phyloP scores from a whole-genome alignment of 2,113 vertebrate genomes.

The Bufo bufo region DNA sequence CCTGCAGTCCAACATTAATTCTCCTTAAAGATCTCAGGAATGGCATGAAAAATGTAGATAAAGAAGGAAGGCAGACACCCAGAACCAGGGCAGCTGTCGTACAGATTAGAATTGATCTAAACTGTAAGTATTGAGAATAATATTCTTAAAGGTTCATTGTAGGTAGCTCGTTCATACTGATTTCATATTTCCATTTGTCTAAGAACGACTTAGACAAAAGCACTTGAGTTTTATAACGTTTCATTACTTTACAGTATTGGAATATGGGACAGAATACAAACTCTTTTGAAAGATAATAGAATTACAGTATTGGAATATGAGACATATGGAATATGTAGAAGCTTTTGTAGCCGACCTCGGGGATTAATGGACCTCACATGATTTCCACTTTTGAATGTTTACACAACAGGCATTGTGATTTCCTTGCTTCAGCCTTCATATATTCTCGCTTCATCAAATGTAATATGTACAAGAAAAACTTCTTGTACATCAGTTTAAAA shows the following conservation, averaged over 20 bases:
- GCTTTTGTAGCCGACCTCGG: no score
- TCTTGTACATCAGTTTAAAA: no score
- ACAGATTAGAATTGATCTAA: constrained; percentile 34
- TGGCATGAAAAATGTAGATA: constrained; percentile 27
- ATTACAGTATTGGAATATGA: no score
- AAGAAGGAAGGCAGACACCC: neutral
- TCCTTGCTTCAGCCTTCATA: no score
- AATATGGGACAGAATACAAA: neutral
- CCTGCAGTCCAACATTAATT: constrained; percentile 16
- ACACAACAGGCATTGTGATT: no score
- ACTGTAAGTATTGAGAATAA: neutral
- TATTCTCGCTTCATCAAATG: no score
- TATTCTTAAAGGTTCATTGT: neutral
- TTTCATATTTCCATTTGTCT: neutral
- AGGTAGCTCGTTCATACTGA: neutral
- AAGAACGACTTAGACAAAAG: neutral
- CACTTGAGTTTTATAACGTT: neutral
- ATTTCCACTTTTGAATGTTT: no score
- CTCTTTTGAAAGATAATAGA: neutral
- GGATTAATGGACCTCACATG: no score
- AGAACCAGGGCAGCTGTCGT: neutral
- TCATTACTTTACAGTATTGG: neutral
- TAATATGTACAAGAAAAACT: no score
- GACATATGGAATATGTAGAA: no score
- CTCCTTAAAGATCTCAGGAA: constrained; percentile 20